Evolutionary conservation across 1,140 invertebrate genomes (phyloP).

Genomic region (Atopsyche davidsoni): DNA sequence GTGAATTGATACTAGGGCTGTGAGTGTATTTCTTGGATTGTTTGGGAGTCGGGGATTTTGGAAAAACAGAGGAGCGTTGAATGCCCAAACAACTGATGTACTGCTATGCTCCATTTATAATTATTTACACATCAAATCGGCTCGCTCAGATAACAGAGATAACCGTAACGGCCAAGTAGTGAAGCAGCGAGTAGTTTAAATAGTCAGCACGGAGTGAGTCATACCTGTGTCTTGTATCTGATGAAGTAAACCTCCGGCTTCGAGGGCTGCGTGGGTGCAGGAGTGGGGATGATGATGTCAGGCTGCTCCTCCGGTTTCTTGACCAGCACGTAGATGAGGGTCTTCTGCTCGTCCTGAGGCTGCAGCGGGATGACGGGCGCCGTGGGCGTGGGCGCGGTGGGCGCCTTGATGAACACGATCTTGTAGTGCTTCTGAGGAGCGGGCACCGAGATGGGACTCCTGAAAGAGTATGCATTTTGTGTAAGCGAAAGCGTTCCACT

Average conservation of each 20-base stretch:
- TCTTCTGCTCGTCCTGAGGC: conserved; percentile 80
- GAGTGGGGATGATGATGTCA: conserved; percentile 69
- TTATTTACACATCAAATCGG: too few species aligned
- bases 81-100: too few species aligned
- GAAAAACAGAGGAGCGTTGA: too few species aligned
- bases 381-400: conserved; percentile 70
- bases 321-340: conserved; percentile 81
- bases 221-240: conserved; percentile 75
- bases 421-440: conserved; percentile 84
- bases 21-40: too few species aligned
- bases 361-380: conserved; percentile 68
- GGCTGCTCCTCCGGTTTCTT: conserved; percentile 81
- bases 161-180: too few species aligned
- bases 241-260: conserved; percentile 86
- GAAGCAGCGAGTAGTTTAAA: neutral
- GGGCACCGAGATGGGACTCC: conserved; percentile 55
- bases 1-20: too few species aligned
- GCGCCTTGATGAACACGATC: conserved; percentile 84
- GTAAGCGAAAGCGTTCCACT: too few species aligned
- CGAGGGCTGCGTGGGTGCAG: conserved; percentile 71
- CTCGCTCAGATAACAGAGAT: too few species aligned
- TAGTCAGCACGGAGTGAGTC: neutral
- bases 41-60: too few species aligned
- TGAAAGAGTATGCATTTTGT: conserved; percentile 26
- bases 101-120: too few species aligned